Evolutionary conservation across 2,113 vertebrate genomes (phyloP), one percentile per base, ranked within the genome.

Genomic region (Mirza zaza): DNA sequence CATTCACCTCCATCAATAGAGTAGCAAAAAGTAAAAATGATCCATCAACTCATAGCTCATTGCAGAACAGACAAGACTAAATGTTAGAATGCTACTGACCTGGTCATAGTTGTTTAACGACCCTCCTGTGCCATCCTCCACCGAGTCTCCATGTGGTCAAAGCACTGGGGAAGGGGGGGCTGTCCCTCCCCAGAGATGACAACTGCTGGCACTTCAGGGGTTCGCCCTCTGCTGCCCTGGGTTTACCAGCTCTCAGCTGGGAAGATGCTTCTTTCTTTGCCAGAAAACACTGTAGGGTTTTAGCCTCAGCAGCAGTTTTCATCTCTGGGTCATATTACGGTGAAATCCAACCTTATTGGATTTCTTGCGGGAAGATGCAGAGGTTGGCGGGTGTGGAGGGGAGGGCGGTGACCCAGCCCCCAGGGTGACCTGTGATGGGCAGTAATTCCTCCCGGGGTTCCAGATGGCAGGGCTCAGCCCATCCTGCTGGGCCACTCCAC

Each of bases 261-360:
- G 96, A 82, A 90, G 79, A 92, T 85, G 91, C 85, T 80, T 27
- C 98, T 96, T 90, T 42, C 96, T 97, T 91, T 67, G 91, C 98
- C 91, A 97, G 95, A 92, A 92, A 90, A 42, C 94, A 83, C 94
- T 80, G 48, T 29, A 32, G 87, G 93, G 71, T 76, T 93, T 97
- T 81, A 98, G 98, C 97, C 91, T 55, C 97, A 94, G 97, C 95
- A 96, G 98, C 98, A 91, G 96, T 98, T 98, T 98, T 98, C 97
- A 93, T 96, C 97, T 76, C 93, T 94, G 97, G 70, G 95, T 98
- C 96, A 85, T 97, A 97, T 97, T 95, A 97, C 89, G 32, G 97
- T 5, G 98, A 99, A 99, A 99, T 81, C 97, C 95, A 99, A 99
- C 93, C 98, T 98, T 63, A 63, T 5, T 98, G 87, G 67, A 89